These are phyloP conservation scores for Aleadryas rufinucha DNA, from an alignment of 2,113 vertebrate genomes.

Conservation along the genomic window DNA sequence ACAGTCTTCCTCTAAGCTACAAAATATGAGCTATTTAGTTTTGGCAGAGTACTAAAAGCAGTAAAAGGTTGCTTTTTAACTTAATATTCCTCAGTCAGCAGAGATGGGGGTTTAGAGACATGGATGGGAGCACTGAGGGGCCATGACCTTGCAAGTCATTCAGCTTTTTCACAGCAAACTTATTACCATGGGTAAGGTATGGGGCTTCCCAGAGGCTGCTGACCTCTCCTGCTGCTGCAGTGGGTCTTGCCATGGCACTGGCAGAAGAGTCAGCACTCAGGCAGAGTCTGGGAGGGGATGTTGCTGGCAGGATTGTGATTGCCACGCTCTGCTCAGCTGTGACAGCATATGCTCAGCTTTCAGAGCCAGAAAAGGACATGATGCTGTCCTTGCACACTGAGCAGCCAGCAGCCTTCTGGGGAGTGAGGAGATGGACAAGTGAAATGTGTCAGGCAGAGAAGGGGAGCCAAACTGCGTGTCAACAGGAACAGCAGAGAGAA, in stretches of 20 bases:
- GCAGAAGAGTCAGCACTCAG: background rate
- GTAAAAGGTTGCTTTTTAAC: background rate
- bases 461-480: background rate
- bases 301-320: background rate
- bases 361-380: background rate
- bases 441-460: background rate
- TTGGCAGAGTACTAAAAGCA: background rate
- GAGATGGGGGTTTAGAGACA: background rate
- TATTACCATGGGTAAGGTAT: fast-evolving
- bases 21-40: background rate
- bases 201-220: background rate
- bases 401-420: background rate
- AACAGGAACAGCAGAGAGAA: background rate
- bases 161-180: background rate
- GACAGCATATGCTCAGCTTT: background rate
- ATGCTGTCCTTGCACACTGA: background rate
- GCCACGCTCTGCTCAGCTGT: background rate
- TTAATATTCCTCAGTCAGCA: background rate
- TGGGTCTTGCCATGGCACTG: background rate
- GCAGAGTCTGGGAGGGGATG: fast-evolving
- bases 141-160: background rate
- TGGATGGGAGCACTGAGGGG: background rate
- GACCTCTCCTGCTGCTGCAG: background rate
- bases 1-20: background rate
- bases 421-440: background rate